Conservation (phyloP, 53 echinoderm and acorn worm species). For the Astropecten irregularis region DNA sequence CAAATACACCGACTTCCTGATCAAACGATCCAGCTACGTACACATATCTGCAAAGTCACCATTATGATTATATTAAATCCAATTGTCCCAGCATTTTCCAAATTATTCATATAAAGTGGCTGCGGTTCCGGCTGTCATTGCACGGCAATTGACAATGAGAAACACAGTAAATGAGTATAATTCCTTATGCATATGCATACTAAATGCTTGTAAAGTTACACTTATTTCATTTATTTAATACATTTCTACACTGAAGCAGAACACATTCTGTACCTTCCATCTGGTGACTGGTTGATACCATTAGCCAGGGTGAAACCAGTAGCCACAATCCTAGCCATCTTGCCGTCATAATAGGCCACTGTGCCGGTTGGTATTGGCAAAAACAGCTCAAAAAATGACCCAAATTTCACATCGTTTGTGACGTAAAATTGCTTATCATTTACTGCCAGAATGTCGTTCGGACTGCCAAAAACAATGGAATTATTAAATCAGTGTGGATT, state of each 20-base stretch:
- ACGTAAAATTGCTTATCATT: constrained; percentile 70
- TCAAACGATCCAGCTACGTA: constrained; percentile 54
- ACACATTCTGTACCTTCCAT: constrained; percentile 66
- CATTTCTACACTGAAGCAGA: too few relatives aligned
- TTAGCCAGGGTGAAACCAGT: constrained; percentile 58
- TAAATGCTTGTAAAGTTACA: too few relatives aligned
- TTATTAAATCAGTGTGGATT: too few relatives aligned
- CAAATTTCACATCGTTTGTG: background rate
- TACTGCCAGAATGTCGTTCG: constrained; percentile 67
- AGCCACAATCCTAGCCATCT: constrained; percentile 51
- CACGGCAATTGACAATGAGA: too few relatives aligned
- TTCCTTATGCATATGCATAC: too few relatives aligned
- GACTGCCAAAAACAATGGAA: constrained; percentile 32
- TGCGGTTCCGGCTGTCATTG: too few relatives aligned
- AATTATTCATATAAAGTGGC: too few relatives aligned
- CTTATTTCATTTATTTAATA: too few relatives aligned
- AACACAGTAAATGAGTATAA: too few relatives aligned
- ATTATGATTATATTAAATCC: too few relatives aligned
- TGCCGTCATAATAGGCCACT: constrained; percentile 73
- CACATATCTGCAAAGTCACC: constrained; percentile 51
- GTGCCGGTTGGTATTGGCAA: constrained; percentile 48
- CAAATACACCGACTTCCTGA: constrained; percentile 33
- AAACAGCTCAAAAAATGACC: constrained; percentile 24
- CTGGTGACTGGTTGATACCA: constrained; percentile 68
- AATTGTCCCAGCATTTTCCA: too few relatives aligned